Evolutionary conservation across 37 sponge, comb jelly and placozoan species (phyloP), one percentile per base, ranked within the genome.

Genomic region (Oscarella lobularis): DNA sequence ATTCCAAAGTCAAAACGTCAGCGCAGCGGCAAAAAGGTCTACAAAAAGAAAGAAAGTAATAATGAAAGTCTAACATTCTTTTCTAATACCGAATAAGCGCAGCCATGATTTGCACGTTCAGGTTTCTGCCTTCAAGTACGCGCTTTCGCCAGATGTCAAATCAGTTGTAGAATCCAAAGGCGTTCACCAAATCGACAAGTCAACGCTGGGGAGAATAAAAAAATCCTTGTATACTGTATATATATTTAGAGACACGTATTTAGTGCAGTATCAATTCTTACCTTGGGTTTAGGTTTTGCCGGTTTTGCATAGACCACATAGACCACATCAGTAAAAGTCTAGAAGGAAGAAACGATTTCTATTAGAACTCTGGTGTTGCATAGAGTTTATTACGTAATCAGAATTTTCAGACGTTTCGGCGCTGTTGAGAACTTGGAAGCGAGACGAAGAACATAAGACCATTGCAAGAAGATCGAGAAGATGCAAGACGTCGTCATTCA

Each of bases 11-110:
- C 37, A 96, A 40, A 65, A 81, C 83, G 35, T 96, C 94, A 31
- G 90, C 82, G 86, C 93, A 96, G 37, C 73, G 38, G 3, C 87
- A 87, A 81, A 91, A 87, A 38, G 96, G 96, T 66, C 90, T 92
- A 66, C 3, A 73, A 41, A 20, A 14, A 30, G 6, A 68, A 14
- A 68, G 71, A 68, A 5, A 68, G 31, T 29, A 14, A 5, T 5
- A 68, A 35, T 34, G 31, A 68, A 35, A 68, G 71, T 30, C 71
- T 4, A 4, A 29, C 71, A 4, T 30, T 32, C 33, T 68, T 4
- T 5, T 68, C 71, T 30, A 31, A 66, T 29, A 87, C 92, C 80
- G 81, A 39, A 91, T 84, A 34, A 82, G 77, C 6, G 89, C 88
- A 35, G 92, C 92, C 32, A 92, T 81, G 40, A 89, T 39, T 30